These are phyloP conservation scores for Podarcis siculus DNA, from an alignment of 2,797 vertebrate genomes.

Conservation along the genomic window DNA sequence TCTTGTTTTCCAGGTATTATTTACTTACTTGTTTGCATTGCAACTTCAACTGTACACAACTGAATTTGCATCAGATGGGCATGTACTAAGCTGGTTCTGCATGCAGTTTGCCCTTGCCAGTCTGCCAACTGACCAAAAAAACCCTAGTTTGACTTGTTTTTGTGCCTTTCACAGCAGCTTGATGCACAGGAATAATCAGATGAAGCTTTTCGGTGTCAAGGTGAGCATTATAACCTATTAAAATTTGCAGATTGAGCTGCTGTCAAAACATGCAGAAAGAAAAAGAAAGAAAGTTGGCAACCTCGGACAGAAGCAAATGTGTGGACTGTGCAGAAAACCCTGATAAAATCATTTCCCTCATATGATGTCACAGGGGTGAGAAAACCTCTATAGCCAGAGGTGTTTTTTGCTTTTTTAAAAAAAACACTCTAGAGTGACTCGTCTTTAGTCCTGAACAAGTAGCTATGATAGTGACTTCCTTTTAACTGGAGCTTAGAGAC, in stretches of 20 bases:
- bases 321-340: not conserved
- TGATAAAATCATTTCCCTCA: constrained; percentile 15
- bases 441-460: not conserved
- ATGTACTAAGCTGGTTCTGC: not conserved
- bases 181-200: not conserved
- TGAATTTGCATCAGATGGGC: too few relatives aligned
- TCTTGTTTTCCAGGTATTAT: not conserved
- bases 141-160: not conserved
- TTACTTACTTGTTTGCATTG: not conserved
- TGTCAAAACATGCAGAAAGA: not conserved
- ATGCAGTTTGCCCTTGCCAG: not conserved
- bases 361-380: not conserved
- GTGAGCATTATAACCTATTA: not conserved
- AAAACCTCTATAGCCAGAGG: not conserved
- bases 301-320: not conserved
- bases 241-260: not conserved
- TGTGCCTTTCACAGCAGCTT: not conserved
- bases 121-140: not conserved
- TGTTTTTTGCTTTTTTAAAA: not conserved
- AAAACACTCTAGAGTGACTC: not conserved
- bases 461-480: not conserved
- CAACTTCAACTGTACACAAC: too few relatives aligned
- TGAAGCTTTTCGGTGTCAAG: not conserved
- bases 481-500: not conserved
- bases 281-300: not conserved